phyloP scores from a whole-genome alignment of 2,797 vertebrate genomes.

The Lates japonicus region DNA sequence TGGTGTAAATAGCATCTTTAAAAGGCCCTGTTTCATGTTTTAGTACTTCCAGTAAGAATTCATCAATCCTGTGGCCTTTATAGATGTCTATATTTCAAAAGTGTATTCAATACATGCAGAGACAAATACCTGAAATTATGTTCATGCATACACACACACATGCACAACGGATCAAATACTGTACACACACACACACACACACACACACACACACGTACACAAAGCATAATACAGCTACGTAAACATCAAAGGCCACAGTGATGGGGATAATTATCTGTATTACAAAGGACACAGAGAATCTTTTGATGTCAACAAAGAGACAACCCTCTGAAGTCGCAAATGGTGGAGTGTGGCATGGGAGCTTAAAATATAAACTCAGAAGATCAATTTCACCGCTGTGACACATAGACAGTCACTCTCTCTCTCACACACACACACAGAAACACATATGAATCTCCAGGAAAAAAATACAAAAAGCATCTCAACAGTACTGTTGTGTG shows the following conservation, averaged over 20 bases:
- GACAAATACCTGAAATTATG: conserved; percentile 22
- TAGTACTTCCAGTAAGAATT: neutral
- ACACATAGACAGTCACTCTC: conserved; percentile 4
- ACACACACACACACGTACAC: conserved; percentile 6
- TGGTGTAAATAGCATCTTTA: neutral
- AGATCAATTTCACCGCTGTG: conserved; percentile 36
- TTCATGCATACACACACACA: conserved; percentile 9
- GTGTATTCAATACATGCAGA: neutral
- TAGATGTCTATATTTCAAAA: conserved; percentile 7
- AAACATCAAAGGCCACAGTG: conserved; percentile 66
- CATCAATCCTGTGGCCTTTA: neutral
- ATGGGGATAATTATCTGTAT: conserved; percentile 69
- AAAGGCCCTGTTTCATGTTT: neutral
- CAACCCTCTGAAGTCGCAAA: conserved; percentile 51
- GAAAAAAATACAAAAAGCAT: conserved; percentile 8
- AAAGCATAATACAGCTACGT: conserved; percentile 38
- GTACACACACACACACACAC: neutral
- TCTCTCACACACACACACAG: neutral
- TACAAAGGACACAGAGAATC: conserved; percentile 63
- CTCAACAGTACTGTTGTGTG: neutral
- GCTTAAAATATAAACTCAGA: conserved; percentile 44
- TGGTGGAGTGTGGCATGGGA: conserved; percentile 24
- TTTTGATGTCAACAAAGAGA: conserved; percentile 74
- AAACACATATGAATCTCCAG: neutral
- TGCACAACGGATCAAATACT: conserved; percentile 4